These are phyloP conservation scores for Timema podura DNA, from an alignment of 2,888 invertebrate species.

Conservation along the genomic window DNA sequence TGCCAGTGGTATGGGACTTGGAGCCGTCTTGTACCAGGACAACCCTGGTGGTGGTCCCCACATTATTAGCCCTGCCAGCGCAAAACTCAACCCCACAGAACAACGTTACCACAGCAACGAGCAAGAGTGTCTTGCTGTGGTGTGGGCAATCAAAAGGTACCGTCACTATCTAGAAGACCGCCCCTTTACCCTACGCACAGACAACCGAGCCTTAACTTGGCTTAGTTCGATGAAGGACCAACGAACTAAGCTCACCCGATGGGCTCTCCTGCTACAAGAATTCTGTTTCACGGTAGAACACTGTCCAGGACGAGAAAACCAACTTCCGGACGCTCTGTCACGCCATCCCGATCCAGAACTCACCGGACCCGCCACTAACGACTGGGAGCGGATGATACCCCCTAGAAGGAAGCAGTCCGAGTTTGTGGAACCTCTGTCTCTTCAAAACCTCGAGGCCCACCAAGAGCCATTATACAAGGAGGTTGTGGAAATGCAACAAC, in stretches of 20 bases:
- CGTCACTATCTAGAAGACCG: no score
- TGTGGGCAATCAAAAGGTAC: no score
- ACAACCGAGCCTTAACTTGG: background rate
- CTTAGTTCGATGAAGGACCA: background rate
- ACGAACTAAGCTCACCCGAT: background rate
- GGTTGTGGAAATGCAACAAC: no score
- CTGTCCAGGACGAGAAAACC: background rate
- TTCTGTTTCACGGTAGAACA: background rate
- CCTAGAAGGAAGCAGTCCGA: no score
- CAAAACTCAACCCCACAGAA: background rate
- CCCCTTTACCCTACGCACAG: no score
- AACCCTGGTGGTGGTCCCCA: no score
- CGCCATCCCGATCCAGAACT: background rate
- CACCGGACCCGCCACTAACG: no score
- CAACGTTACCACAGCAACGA: constrained; percentile 4
- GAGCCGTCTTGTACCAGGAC: constrained; percentile 1
- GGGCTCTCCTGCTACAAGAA: background rate
- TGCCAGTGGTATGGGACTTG: background rate
- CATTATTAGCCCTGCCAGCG: background rate
- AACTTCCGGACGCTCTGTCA: background rate
- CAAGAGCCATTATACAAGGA: no score
- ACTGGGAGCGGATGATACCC: no score
- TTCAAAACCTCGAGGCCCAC: no score
- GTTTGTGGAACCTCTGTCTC: no score
- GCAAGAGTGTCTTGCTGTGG: background rate